These are phyloP conservation scores for Amblyjoppa fuscipennis DNA, from an alignment of 2,888 invertebrate species.

Conservation along the genomic window DNA sequence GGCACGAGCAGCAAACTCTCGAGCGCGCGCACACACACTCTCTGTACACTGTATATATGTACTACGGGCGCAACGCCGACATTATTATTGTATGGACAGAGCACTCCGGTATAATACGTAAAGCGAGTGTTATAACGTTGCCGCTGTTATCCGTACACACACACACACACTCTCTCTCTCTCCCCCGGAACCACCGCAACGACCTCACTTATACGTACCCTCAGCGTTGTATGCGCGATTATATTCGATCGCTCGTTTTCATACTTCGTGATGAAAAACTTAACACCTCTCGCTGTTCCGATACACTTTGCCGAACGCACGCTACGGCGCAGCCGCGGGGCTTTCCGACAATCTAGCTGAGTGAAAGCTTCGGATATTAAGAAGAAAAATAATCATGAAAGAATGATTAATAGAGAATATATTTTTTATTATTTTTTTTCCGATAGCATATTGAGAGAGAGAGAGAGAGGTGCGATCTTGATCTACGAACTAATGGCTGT, in stretches of 20 bases:
- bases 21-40: constrained; percentile 11
- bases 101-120: constrained; percentile 56
- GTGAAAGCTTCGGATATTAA: constrained; percentile 1
- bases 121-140: constrained; percentile 61
- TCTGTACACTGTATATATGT: constrained; percentile 8
- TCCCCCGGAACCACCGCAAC: constrained; percentile 36
- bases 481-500: constrained; percentile 45
- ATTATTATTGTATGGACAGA: constrained; percentile 67
- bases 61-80: constrained; percentile 17
- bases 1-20: constrained; percentile 54
- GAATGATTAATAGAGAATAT: constrained; percentile 52
- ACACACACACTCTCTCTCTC: neutral
- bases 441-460: too few species aligned
- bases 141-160: constrained; percentile 49
- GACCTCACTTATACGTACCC: constrained; percentile 53
- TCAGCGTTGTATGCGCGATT: constrained; percentile 55
- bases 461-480: constrained; percentile 15
- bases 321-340: neutral
- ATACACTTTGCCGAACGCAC: constrained; percentile 45
- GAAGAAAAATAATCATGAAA: neutral
- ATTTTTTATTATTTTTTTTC: constrained; percentile 44
- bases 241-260: constrained; percentile 56
- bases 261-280: constrained; percentile 63
- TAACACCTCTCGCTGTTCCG: constrained; percentile 58
- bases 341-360: neutral